Evolutionary conservation across 2,113 vertebrate species (phyloP).

Genomic region (Crotalus helleri): DNA sequence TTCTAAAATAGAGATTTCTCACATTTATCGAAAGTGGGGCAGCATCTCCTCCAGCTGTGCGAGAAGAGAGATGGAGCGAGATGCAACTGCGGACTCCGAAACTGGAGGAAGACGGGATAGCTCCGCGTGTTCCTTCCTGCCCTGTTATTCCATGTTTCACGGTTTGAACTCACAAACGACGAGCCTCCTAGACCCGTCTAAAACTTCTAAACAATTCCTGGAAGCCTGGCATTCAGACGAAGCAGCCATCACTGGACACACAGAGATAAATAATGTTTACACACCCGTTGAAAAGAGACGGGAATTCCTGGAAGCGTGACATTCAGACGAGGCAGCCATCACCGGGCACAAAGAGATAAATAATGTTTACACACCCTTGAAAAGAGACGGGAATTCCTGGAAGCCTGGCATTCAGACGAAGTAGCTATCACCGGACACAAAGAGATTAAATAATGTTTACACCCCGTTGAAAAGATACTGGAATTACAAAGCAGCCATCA

Average conservation of each 20-base stretch:
- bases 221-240: not conserved
- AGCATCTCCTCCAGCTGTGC: not conserved
- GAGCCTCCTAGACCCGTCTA: not conserved
- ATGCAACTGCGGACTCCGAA: not conserved
- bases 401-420: no score
- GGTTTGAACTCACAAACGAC: not conserved
- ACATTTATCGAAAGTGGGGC: slow-evolving; percentile 14
- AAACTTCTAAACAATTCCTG: not conserved
- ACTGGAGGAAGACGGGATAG: not conserved
- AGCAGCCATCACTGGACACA: not conserved
- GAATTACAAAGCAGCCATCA: not conserved
- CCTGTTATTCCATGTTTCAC: not conserved
- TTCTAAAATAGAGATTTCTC: slow-evolving; percentile 46
- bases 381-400: not conserved
- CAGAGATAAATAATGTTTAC: not conserved
- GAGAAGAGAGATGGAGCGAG: not conserved
- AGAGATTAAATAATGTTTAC: no score
- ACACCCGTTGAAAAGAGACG: not conserved
- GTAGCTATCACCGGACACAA: no score
- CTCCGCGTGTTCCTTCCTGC: not conserved
- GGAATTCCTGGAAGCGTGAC: no score
- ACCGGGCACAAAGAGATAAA: not conserved
- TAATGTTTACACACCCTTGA: not conserved
- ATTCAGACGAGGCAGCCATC: not conserved
- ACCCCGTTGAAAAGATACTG: no score